Base-by-base conservation (phyloP, 2,888 invertebrate genomes). In the Spodoptera littoralis region DNA sequence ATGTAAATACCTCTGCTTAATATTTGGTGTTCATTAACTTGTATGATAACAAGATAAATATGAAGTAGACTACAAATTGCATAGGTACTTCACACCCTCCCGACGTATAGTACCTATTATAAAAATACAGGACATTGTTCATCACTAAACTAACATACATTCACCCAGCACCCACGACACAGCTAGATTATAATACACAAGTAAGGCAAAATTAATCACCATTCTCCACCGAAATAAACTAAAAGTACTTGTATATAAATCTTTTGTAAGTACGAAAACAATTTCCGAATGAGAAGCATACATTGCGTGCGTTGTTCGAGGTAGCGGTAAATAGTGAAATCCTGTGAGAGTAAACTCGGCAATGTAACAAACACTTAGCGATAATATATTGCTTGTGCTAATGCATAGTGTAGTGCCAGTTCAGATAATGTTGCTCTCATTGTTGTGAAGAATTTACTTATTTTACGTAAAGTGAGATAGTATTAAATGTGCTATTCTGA, bases 371-470 rank as follows among this genome's bases (percentile, higher is more conserved):
- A 85, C 89, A 88, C 89, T 89, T 87, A 85, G 84, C 69, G 75
- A 82, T 88, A 86, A 88, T 86, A 87, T 88, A 89, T 89, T 84
- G 85, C 84, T 72, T 52, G 81, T 78, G 79, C 83, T 89, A 89
- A 89, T 89, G 89, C 84, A 82, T 74, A 70, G 79, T 84, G 83
- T 84, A 84, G 76, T 81, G 79, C 63, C 61, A 78, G 80, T 74
- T 79, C 54, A 59, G 74, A 75, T 81, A 82, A 77, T 76, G 77
- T 73, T 63, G 56, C 67, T 69, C 60, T 62, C 70, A 71, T 80
- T 81, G 66, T 67, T 73, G 51, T 42, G 45, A 42, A 63, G 60
- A 57, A 62, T 75, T 72, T 68, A 72, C 65, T 58, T 68, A 63
- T 61, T n/a, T 61, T 11, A 36, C 36, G 36, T 9, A 36, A 9